Evolutionary conservation across 2,888 invertebrate species (phyloP).

Genomic region (Pristionchus fissidentatus): DNA sequence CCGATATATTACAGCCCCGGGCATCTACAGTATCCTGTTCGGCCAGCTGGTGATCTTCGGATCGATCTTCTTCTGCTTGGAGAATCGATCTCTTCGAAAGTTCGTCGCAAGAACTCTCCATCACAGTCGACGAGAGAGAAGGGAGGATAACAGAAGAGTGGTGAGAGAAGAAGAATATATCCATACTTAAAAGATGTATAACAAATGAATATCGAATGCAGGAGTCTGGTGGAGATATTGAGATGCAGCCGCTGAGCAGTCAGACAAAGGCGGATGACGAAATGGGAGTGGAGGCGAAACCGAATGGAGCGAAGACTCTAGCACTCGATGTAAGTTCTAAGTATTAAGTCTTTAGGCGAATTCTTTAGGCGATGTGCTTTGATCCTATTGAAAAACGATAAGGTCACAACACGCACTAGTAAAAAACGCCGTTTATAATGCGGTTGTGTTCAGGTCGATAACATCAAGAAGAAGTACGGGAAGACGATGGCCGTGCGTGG

Average conservation of each 20-base stretch:
- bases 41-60: neutral
- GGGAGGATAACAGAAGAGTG: neutral
- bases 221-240: neutral
- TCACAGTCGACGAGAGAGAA: neutral
- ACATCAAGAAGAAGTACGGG: neutral
- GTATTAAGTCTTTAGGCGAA: too few species aligned
- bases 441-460: neutral
- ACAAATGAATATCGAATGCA: neutral
- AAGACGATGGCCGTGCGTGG: conserved; percentile 44
- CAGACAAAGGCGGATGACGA: neutral
- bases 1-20: neutral
- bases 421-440: neutral
- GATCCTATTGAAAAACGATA: neutral
- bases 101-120: neutral
- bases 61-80: neutral
- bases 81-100: neutral
- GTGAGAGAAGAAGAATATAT: neutral
- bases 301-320: neutral
- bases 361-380: neutral
- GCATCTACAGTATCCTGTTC: neutral
- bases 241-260: neutral
- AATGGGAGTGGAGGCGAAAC: neutral
- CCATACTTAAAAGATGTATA: neutral
- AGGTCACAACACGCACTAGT: neutral
- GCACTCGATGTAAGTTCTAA: neutral